Evolutionary conservation across 2,797 vertebrate species (phyloP).

Genomic region (Scomberomorus guttatus): DNA sequence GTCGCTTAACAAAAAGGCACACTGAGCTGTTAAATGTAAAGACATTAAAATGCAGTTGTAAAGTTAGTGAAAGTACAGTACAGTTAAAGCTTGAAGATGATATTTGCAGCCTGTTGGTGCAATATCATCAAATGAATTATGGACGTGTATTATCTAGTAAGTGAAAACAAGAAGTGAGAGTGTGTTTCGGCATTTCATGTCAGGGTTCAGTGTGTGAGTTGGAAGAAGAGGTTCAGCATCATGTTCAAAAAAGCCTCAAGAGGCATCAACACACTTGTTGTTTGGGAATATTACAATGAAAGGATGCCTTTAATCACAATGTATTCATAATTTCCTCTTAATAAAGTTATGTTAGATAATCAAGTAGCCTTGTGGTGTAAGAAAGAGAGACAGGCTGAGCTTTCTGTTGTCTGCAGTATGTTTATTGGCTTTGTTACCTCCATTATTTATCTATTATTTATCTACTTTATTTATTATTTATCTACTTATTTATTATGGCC

Average conservation of each 20-base stretch:
- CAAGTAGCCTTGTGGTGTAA: not conserved
- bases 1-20: not conserved
- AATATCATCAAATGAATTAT: not conserved
- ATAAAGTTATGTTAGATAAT: slow-evolving; percentile 1
- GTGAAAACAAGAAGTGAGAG: not conserved
- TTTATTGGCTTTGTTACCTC: not conserved
- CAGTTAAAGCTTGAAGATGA: not conserved
- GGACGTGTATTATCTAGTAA: not conserved
- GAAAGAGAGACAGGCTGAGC: not conserved
- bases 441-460: too few species aligned
- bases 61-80: too few species aligned
- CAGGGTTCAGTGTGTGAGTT: slow-evolving; percentile 3
- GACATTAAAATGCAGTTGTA: not conserved
- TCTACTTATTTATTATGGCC: too few species aligned
- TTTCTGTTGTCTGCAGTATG: not conserved
- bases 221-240: not conserved
- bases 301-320: not conserved
- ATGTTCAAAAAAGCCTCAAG: not conserved
- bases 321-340: not conserved
- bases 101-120: not conserved
- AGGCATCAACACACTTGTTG: not conserved
- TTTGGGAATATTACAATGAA: not conserved
- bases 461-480: too few species aligned
- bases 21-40: not conserved
- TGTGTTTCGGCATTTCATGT: not conserved